Percentiles rank a stretch among this genome's conserved stretches.
Conservation (phyloP, 2,113 vertebrate genomes). For the Phylloscopus trochilus region DNA sequence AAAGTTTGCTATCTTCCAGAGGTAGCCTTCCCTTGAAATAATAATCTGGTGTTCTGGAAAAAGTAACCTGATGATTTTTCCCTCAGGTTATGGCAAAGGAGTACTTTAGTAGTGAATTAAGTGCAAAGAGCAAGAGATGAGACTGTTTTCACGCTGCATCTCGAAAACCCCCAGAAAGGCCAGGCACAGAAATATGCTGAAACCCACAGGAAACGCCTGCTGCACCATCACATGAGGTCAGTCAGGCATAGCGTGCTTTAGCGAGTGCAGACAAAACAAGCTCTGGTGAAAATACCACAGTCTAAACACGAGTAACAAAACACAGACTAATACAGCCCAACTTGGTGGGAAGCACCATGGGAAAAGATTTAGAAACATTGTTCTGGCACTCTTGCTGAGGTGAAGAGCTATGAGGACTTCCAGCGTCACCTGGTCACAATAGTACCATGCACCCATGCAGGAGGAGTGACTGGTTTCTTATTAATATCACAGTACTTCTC, state of each 20-base stretch:
- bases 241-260: conserved; percentile 24
- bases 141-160: rapidly evolving
- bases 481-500: neutral
- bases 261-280: conserved; percentile 46
- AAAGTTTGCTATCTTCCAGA: neutral
- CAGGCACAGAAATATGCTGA: neutral
- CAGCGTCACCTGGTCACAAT: rapidly evolving
- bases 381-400: neutral
- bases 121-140: neutral
- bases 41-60: neutral
- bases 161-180: neutral
- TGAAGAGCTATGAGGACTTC: neutral
- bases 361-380: conserved; percentile 25
- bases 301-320: conserved; percentile 48
- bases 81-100: neutral
- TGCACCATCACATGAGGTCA: conserved; percentile 7
- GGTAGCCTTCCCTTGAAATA: neutral
- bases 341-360: conserved; percentile 23
- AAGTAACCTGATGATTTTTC: neutral
- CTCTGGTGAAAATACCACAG: conserved; percentile 52
- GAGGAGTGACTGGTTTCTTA: neutral
- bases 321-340: neutral
- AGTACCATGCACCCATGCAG: neutral
- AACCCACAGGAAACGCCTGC: conserved; percentile 25
- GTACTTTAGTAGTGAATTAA: neutral